Evolutionary conservation across 53 echinoderm and acorn worm genomes (phyloP), one percentile per base, ranked within the genome.

Genomic region (Antedon mediterranea): DNA sequence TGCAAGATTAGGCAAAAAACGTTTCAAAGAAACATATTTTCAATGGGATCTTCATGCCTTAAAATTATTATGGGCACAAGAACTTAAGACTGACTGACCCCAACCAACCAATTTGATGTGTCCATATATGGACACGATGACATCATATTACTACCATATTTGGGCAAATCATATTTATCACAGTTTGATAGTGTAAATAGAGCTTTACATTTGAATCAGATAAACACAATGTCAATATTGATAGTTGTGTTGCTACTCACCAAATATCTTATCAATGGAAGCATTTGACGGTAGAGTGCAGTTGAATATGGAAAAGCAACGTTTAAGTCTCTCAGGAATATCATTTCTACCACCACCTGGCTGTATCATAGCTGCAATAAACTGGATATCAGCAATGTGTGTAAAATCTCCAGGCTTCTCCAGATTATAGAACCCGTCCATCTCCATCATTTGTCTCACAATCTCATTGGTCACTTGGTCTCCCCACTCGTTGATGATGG

Each of bases 401-500:
- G 97, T 95, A 86, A 91, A 95, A 76, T 95, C 97, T 37, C 97
- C 97, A 20, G 95, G 97, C 34, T 95, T 95, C 44, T 92, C 97
- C 73, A 95, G 78, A 80, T 88, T 95, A 83, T 95, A 95, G 91
- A 95, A 91, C 0, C 97, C 97, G 28, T 79, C 85, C 97, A 95
- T 95, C 88, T 95, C 97, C 97, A 95, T 95, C 97, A 95, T 95
- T 89, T 95, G 97, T 43, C 97, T 79, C 13, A 33, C 84, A 20
- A 88, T 88, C 84, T 88, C 88, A 81, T 88, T 88, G 73, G 88
- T 88, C n/a, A 88, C 88, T 90, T 95, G 97, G 72, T 95, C 97
- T 43, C 97, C 97, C 97, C 97, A 95, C 84, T 95, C 97, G 87
- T 95, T 95, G 84, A 95, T 95, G 81, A 95, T 88, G 0, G 97